A percentile compares a stretch with the other conserved stretches of the same genome.
phyloP scores from a whole-genome alignment of 2,888 invertebrate species.

The Drosophila imparisetae region DNA sequence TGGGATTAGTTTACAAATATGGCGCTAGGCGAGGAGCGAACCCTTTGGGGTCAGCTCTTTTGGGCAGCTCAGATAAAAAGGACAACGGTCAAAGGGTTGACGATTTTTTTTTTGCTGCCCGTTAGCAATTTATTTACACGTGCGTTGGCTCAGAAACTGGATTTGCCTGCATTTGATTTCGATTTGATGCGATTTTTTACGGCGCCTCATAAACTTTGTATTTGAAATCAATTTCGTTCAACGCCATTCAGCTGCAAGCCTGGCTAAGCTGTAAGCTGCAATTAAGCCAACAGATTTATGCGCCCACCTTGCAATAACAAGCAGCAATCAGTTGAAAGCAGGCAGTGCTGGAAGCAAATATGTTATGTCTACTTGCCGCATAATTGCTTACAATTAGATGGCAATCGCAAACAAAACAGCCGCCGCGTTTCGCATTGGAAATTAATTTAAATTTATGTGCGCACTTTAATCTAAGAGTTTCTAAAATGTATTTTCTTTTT shows the following conservation, averaged over 20 bases:
- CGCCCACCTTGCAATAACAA: conserved; percentile 17
- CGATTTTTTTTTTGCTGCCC: background rate
- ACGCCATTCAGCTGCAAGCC: conserved; percentile 25
- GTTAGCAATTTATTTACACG: conserved; percentile 75
- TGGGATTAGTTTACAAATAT: conserved; percentile 65
- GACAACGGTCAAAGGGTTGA: conserved; percentile 62
- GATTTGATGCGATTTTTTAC: conserved; percentile 77
- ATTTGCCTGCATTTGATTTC: conserved; percentile 63
- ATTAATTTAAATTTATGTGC: conserved; percentile 58
- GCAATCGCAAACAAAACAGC: conserved; percentile 40
- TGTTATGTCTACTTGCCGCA: conserved; percentile 31
- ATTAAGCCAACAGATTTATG: conserved; percentile 51
- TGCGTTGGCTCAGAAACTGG: conserved; percentile 54
- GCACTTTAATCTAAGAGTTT: conserved; percentile 36
- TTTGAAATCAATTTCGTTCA: conserved; percentile 65
- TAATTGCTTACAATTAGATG: conserved; percentile 69
- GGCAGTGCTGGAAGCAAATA: conserved; percentile 22
- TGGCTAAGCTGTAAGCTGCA: conserved; percentile 46
- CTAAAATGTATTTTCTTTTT: background rate
- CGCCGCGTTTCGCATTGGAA: conserved; percentile 32
- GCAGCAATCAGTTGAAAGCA: conserved; percentile 38
- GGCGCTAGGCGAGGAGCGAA: conserved; percentile 21
- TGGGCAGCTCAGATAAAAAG: conserved; percentile 67
- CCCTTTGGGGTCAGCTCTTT: conserved; percentile 47
- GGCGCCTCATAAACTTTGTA: conserved; percentile 61